Evolutionary conservation across 2,888 invertebrate genomes (phyloP).

Genomic region (Mythimna lalbum): DNA sequence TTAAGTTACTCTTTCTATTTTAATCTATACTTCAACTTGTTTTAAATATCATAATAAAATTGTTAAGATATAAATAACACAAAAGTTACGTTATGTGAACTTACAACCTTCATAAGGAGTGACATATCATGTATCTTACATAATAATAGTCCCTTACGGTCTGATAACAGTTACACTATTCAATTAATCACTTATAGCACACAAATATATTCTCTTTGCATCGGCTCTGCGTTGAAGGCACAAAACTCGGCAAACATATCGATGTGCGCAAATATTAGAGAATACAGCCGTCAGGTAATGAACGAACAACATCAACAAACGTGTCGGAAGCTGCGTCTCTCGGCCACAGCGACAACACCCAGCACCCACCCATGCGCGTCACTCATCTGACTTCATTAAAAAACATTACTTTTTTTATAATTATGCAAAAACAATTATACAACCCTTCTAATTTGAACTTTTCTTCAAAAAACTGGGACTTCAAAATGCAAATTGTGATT

Average conservation of each 20-base stretch:
- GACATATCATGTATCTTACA: slow-evolving; percentile 77
- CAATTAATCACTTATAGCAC: slow-evolving; percentile 53
- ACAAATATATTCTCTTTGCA: slow-evolving; percentile 62
- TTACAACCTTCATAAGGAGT: slow-evolving; percentile 89
- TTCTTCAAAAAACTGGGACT: slow-evolving; percentile 76
- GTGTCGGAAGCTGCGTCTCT: slow-evolving; percentile 60
- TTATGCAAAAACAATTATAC: slow-evolving; percentile 83
- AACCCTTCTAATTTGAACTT: slow-evolving; percentile 84
- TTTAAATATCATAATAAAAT: slow-evolving; percentile 85
- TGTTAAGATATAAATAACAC: slow-evolving; percentile 87
- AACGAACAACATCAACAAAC: slow-evolving; percentile 44
- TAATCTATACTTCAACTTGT: slow-evolving; percentile 80
- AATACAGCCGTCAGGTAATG: slow-evolving; percentile 46
- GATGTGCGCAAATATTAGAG: slow-evolving; percentile 39
- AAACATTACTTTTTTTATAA: slow-evolving; percentile 75
- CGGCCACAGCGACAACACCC: slow-evolving; percentile 73
- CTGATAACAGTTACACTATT: slow-evolving; percentile 64
- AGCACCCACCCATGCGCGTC: slow-evolving; percentile 81
- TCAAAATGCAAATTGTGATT: slow-evolving; percentile 88
- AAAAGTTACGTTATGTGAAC: slow-evolving; percentile 86
- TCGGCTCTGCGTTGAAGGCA: slow-evolving; percentile 45
- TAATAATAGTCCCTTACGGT: slow-evolving; percentile 77
- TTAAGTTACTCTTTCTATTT: slow-evolving; percentile 79
- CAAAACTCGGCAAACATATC: slow-evolving; percentile 31
- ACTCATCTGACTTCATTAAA: slow-evolving; percentile 79